These are phyloP conservation scores for Phalacrocorax carbo DNA, from an alignment of 2,113 vertebrate species.

Conservation along the genomic window DNA sequence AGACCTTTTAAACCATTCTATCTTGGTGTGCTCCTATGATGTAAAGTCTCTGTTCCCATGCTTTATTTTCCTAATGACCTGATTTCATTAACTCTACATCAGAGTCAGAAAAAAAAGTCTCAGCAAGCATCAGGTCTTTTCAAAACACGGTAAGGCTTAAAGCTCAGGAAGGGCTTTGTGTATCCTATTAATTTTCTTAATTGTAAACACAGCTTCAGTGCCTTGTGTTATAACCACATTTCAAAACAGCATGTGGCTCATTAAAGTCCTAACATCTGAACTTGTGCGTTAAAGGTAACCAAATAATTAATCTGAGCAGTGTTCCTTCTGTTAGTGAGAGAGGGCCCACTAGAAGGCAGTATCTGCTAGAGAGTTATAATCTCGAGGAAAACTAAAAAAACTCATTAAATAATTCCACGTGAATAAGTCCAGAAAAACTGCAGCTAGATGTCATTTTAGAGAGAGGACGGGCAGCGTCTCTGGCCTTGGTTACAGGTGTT, in stretches of 20 bases:
- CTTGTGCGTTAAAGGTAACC: background rate
- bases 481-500: background rate
- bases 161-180: background rate
- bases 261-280: background rate
- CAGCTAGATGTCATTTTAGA: accelerated
- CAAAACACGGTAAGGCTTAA: background rate
- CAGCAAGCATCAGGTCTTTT: background rate
- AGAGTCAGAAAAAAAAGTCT: background rate
- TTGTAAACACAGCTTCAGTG: background rate
- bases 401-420: background rate
- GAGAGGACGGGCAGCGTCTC: background rate
- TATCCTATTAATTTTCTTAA: background rate
- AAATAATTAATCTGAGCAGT: background rate
- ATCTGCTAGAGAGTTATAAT: background rate
- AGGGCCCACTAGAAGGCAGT: constrained; percentile 64
- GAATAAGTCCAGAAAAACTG: background rate
- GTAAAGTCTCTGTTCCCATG: background rate
- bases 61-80: background rate
- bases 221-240: background rate
- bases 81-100: background rate
- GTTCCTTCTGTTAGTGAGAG: background rate
- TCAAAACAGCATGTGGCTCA: background rate
- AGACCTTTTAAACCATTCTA: background rate
- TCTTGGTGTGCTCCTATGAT: background rate
- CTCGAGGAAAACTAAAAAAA: background rate